Conservation (phyloP, 2,113 vertebrate species). For the Circaetus gallicus region DNA sequence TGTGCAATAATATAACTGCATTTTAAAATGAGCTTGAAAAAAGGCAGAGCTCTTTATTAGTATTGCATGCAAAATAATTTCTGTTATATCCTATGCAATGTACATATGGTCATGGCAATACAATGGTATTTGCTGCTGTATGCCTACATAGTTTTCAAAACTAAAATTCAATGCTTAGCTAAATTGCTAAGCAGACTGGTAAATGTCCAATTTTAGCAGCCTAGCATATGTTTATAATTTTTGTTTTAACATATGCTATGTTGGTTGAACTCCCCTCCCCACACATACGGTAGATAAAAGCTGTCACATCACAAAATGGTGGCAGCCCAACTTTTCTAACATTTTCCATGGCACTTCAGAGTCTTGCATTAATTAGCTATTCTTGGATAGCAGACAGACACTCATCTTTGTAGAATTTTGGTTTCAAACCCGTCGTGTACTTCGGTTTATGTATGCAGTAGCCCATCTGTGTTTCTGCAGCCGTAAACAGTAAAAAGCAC, state of each 20-base stretch:
- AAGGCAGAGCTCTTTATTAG: not conserved
- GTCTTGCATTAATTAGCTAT: conserved; percentile 61
- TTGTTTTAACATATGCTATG: conserved; percentile 65
- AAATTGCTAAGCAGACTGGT: conserved; percentile 59
- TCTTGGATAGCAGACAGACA: conserved; percentile 57
- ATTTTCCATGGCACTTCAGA: conserved; percentile 54
- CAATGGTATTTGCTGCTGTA: conserved; percentile 45
- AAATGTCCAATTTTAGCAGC: conserved; percentile 67
- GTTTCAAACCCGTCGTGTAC: not conserved
- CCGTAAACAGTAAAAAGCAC: not conserved
- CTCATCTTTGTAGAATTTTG: conserved; percentile 28
- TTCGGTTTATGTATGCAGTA: not conserved
- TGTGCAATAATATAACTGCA: not conserved
- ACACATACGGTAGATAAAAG: conserved; percentile 61
- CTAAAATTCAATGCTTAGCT: conserved; percentile 54
- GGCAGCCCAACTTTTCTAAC: conserved; percentile 60
- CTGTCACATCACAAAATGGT: conserved; percentile 65
- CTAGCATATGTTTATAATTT: conserved; percentile 65
- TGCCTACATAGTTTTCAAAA: conserved; percentile 50
- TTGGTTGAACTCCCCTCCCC: conserved; percentile 58
- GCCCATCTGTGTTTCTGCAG: conserved; percentile 45
- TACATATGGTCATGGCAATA: not conserved
- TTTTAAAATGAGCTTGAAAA: not conserved
- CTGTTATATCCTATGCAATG: not conserved
- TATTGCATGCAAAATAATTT: not conserved